These are phyloP conservation scores for Amphimallon solstitiale DNA, from an alignment of 2,888 invertebrate species.

Conservation along the genomic window DNA sequence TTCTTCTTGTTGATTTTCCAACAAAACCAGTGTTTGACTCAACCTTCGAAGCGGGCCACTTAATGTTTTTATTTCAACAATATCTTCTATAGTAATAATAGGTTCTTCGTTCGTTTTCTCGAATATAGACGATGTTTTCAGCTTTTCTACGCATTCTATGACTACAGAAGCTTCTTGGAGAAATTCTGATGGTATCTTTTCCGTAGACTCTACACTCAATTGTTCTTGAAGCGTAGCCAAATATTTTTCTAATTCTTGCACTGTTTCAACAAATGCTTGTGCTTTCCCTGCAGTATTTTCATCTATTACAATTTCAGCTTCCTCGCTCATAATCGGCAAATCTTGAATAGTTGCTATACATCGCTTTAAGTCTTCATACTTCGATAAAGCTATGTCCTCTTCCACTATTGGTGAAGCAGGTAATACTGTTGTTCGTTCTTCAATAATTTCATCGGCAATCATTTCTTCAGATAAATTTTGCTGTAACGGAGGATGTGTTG, in stretches of 20 bases:
- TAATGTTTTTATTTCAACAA: conserved; percentile 53
- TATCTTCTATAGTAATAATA: conserved; percentile 51
- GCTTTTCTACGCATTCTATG: conserved; percentile 55
- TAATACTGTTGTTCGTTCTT: conserved; percentile 26
- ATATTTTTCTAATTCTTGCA: conserved; percentile 54
- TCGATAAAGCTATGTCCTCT: conserved; percentile 43
- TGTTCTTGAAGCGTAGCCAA: conserved; percentile 54
- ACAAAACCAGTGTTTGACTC: conserved; percentile 51
- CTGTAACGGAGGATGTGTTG: conserved; percentile 31
- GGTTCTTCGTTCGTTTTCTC: conserved; percentile 48
- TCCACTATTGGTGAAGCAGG: conserved; percentile 36
- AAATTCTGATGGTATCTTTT: conserved; percentile 53
- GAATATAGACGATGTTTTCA: conserved; percentile 52
- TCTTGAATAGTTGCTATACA: conserved; percentile 55
- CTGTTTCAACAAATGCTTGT: conserved; percentile 51
- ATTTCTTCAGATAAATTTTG: conserved; percentile 40
- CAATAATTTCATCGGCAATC: conserved; percentile 37
- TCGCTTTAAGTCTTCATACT: conserved; percentile 53
- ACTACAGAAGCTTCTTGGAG: conserved; percentile 56
- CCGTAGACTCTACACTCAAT: conserved; percentile 49
- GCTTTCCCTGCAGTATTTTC: conserved; percentile 39
- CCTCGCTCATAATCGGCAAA: conserved; percentile 52
- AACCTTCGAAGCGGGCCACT: conserved; percentile 54
- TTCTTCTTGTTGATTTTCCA: conserved; percentile 50
- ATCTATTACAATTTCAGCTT: conserved; percentile 36